phyloP scores from a whole-genome alignment of 2,113 vertebrate species.

The Sphyrna mokarran region DNA sequence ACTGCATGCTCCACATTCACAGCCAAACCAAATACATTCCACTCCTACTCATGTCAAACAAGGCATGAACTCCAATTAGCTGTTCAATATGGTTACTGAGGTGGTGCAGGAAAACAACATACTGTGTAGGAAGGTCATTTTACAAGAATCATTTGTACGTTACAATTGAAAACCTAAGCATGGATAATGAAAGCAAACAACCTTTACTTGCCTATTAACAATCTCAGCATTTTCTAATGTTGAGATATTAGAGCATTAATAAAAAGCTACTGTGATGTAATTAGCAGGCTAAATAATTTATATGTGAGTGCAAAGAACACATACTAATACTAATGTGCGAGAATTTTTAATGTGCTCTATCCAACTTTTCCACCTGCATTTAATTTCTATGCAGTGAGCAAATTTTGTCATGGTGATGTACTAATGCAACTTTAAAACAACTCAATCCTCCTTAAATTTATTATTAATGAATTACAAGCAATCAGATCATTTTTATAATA shows the following conservation, averaged over 20 bases:
- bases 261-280: not conserved
- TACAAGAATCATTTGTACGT: not conserved
- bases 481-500: not conserved
- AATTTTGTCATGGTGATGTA: not conserved
- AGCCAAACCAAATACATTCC: slow-evolving; percentile 20
- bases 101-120: not conserved
- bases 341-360: not conserved
- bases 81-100: not conserved
- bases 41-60: not conserved
- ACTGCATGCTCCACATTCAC: not conserved
- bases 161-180: not conserved
- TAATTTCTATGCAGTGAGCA: not conserved
- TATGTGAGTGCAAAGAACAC: not conserved
- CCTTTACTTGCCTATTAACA: not conserved
- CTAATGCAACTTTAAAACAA: not conserved
- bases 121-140: not conserved
- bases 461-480: not conserved
- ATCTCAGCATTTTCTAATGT: not conserved
- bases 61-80: not conserved
- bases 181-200: not conserved
- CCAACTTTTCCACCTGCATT: not conserved
- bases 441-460: not conserved
- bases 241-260: not conserved
- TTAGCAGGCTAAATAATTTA: not conserved
- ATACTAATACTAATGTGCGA: not conserved